Conservation (phyloP, 2,113 vertebrate genomes). For the Dasyprocta punctata region DNA sequence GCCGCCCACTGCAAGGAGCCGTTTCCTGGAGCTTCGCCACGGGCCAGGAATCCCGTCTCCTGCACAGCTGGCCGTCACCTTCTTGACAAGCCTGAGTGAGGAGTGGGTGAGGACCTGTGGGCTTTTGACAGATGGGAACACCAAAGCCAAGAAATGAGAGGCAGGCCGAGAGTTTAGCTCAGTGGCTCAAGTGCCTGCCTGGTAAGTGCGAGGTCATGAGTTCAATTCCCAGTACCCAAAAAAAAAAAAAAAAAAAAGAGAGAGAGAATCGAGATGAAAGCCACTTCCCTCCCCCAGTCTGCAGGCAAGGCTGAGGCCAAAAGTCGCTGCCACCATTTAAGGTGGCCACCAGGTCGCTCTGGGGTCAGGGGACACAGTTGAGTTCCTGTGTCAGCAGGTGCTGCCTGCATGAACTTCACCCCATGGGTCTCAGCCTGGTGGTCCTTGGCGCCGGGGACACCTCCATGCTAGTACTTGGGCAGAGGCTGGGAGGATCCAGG, state of each 20-base stretch:
- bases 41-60: neutral
- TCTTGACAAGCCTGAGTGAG: too few relatives aligned
- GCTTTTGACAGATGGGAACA: neutral
- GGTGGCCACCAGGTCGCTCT: neutral
- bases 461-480: too few relatives aligned
- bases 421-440: neutral
- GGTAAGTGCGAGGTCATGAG: too few relatives aligned
- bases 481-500: neutral
- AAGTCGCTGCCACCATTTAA: neutral
- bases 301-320: too few relatives aligned
- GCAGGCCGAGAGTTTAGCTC: too few relatives aligned
- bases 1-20: neutral
- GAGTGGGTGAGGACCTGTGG: neutral
- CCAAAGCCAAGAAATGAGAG: neutral
- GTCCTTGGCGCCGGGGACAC: neutral
- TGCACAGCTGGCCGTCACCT: neutral
- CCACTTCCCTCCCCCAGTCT: neutral
- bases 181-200: too few relatives aligned
- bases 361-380: neutral
- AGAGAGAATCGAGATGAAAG: neutral
- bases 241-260: too few relatives aligned
- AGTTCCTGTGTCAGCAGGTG: neutral
- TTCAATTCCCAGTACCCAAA: too few relatives aligned
- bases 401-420: neutral
- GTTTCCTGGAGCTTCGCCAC: neutral